Conservation (phyloP, 2,113 vertebrate species). For the Pungitius pungitius region DNA sequence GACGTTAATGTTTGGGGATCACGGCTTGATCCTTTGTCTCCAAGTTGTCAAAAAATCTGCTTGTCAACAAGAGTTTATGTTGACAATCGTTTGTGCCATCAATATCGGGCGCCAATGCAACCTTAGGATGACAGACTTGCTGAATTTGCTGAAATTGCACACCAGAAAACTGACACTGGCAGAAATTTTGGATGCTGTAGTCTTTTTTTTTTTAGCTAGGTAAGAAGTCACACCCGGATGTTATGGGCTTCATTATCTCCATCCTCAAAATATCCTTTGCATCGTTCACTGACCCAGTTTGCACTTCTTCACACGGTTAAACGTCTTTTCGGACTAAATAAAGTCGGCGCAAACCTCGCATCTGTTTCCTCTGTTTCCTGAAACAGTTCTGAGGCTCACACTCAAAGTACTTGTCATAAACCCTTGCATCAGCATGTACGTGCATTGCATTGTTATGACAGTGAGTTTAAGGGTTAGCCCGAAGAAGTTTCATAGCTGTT, state of each 20-base stretch:
- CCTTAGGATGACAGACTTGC: background rate
- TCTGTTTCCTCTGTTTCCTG: constrained; percentile 64
- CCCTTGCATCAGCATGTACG: constrained; percentile 10
- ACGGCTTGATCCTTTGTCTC: background rate
- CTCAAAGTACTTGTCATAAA: constrained; percentile 5
- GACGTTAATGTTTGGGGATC: background rate
- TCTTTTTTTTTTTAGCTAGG: background rate
- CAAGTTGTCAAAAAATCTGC: background rate
- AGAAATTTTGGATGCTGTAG: background rate
- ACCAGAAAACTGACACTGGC: background rate
- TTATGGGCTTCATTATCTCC: background rate
- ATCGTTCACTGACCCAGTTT: background rate
- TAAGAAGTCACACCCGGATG: background rate
- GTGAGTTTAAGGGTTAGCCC: too few species aligned
- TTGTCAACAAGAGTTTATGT: background rate
- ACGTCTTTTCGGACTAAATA: background rate
- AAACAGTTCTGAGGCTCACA: background rate
- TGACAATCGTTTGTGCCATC: background rate
- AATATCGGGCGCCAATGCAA: background rate
- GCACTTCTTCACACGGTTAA: background rate
- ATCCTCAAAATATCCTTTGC: background rate
- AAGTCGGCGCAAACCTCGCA: background rate
- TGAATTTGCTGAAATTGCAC: background rate
- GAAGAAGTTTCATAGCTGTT: too few species aligned
- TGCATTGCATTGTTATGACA: background rate